Evolutionary conservation across 2,888 invertebrate genomes (phyloP).

Genomic region (Acronicta leporina): DNA sequence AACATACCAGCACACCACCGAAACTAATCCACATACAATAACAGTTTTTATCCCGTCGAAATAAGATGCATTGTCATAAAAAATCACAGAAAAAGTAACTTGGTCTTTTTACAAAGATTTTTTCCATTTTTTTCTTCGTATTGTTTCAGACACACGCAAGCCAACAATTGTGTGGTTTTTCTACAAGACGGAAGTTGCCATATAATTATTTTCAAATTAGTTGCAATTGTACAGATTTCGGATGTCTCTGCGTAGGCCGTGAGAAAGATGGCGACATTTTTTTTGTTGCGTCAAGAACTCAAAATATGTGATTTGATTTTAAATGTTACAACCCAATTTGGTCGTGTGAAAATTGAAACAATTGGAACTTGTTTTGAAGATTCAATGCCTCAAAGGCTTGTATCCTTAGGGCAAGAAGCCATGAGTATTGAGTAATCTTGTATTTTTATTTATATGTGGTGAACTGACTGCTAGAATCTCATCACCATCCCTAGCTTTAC

Average conservation of each 20-base stretch:
- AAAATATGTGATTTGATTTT: conserved; percentile 53
- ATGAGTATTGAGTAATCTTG: neutral
- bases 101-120: conserved; percentile 52
- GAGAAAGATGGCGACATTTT: conserved; percentile 63
- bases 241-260: conserved; percentile 61
- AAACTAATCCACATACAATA: conserved; percentile 29
- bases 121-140: conserved; percentile 69
- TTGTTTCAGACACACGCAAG: conserved; percentile 83
- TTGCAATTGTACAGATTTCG: conserved; percentile 75
- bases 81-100: conserved; percentile 42
- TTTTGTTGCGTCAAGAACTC: conserved; percentile 51
- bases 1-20: conserved; percentile 13
- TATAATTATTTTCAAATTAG: conserved; percentile 86
- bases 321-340: conserved; percentile 43
- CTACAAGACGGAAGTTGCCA: conserved; percentile 78
- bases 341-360: conserved; percentile 51
- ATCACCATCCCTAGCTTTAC: too few species aligned
- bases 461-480: too few species aligned
- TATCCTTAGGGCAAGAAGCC: neutral
- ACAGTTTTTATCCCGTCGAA: conserved; percentile 21
- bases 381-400: conserved; percentile 4
- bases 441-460: too few species aligned
- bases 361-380: conserved; percentile 19
- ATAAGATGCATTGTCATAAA: conserved; percentile 40
- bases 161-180: conserved; percentile 79